Conservation (phyloP, 2,113 vertebrate species). For the Antigone vipio region DNA sequence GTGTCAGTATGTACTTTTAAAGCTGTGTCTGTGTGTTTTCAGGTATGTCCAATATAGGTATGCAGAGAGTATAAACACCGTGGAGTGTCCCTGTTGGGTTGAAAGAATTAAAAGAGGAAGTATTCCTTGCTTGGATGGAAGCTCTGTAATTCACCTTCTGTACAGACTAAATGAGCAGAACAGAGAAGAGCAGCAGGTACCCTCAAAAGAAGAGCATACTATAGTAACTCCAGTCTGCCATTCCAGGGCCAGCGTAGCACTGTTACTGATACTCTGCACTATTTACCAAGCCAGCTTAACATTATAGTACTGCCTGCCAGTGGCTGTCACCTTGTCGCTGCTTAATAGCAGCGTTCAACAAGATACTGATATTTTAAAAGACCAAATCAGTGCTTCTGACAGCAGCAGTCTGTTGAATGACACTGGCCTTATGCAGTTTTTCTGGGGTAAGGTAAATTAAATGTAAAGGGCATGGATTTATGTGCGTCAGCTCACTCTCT, state of each 20-base stretch:
- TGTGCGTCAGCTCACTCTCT: neutral
- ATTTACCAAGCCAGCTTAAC: neutral
- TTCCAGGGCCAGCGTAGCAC: neutral
- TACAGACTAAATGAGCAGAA: neutral
- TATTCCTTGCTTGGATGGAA: neutral
- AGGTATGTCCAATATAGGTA: neutral
- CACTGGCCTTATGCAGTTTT: neutral
- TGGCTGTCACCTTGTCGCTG: neutral
- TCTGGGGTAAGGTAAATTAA: neutral
- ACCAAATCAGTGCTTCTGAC: neutral
- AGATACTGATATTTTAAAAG: neutral
- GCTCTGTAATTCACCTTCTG: neutral
- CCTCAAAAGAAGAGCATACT: neutral
- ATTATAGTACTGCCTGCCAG: neutral
- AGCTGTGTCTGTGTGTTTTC: neutral
- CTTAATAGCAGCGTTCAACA: neutral
- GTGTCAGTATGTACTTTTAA: neutral
- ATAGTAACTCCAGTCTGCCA: neutral
- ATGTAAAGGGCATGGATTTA: neutral
- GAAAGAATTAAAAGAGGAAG: neutral
- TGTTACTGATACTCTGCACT: neutral
- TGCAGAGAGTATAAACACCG: neutral
- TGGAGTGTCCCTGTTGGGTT: neutral
- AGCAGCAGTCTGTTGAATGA: conserved; percentile 7
- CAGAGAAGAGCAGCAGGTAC: neutral